phyloP scores from a whole-genome alignment of 2,113 vertebrate genomes.

The Galeopterus variegatus region DNA sequence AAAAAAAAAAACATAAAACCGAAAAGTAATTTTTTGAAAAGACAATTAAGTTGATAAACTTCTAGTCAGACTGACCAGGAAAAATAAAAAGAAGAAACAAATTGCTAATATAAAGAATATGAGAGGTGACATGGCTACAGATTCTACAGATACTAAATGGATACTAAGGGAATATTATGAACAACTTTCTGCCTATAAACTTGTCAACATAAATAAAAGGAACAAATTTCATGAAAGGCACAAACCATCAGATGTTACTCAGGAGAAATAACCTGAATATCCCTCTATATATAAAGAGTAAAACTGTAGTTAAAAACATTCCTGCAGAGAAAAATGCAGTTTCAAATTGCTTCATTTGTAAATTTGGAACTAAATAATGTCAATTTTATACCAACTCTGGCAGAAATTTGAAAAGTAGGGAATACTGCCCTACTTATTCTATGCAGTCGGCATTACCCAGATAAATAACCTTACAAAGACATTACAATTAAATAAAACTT shows the following conservation, averaged over 20 bases:
- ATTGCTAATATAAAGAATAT: not conserved
- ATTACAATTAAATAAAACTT: not conserved
- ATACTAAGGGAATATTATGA: not conserved
- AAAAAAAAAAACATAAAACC: not conserved
- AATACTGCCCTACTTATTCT: not conserved
- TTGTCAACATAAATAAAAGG: not conserved
- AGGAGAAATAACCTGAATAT: not conserved
- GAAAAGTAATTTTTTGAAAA: not conserved
- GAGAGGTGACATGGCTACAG: not conserved
- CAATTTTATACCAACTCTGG: not conserved
- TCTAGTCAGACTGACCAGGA: not conserved
- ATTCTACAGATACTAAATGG: not conserved
- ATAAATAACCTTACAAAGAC: not conserved
- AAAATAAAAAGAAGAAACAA: not conserved
- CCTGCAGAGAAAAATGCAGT: not conserved
- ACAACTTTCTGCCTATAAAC: not conserved
- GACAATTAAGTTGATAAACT: not conserved
- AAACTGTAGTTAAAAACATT: not conserved
- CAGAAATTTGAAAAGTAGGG: not conserved
- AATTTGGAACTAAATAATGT: not conserved
- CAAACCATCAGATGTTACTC: not conserved
- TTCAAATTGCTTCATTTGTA: not conserved
- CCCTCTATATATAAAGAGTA: not conserved
- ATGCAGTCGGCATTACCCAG: not conserved
- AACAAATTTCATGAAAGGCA: not conserved